These are phyloP conservation scores for Dromas ardeola DNA, from an alignment of 2,113 vertebrate species.

Conservation along the genomic window DNA sequence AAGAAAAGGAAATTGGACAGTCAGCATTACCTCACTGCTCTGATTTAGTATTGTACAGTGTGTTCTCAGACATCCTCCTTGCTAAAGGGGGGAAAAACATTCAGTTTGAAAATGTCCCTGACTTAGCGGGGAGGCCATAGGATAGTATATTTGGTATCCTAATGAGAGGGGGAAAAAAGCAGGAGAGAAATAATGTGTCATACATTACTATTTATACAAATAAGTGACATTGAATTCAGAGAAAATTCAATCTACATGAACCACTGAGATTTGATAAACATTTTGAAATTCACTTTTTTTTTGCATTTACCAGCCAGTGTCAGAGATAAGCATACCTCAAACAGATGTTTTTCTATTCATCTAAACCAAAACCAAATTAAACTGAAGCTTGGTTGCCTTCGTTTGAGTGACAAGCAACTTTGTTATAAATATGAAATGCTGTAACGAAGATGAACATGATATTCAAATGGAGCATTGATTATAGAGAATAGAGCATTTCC, in stretches of 20 bases:
- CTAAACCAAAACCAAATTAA: background rate
- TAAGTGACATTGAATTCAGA: background rate
- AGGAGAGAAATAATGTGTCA: background rate
- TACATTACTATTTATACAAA: background rate
- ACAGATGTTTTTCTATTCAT: background rate
- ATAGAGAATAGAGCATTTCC: background rate
- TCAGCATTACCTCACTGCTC: background rate
- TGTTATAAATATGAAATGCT: background rate
- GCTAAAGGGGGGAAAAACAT: background rate
- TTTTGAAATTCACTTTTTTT: background rate
- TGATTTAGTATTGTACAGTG: background rate
- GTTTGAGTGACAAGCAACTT: background rate
- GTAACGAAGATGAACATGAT: background rate
- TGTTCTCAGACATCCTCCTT: background rate
- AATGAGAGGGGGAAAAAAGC: background rate
- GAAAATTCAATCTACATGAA: background rate
- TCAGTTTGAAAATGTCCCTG: conserved; percentile 21
- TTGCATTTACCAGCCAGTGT: background rate
- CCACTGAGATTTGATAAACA: background rate
- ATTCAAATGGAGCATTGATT: background rate
- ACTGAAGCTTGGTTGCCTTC: background rate
- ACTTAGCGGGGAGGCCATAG: background rate
- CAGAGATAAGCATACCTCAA: background rate
- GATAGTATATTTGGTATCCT: background rate
- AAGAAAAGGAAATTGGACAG: background rate